Conservation (phyloP, 2,113 vertebrate genomes). For the Protobothrops flavoviridis region DNA sequence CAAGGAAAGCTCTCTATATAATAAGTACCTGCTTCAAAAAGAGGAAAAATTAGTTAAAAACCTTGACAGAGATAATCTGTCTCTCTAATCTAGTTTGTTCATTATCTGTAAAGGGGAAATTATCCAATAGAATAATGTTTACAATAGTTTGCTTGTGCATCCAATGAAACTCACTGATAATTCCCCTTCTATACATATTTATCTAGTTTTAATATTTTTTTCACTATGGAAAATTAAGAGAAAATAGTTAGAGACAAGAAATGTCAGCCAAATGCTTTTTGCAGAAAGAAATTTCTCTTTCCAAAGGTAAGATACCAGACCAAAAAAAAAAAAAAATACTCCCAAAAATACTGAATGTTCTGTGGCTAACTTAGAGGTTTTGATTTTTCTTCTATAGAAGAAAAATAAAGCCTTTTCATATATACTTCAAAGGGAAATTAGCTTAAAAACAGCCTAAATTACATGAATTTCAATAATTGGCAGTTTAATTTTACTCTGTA, state of each 20-base stretch:
- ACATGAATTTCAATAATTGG: not conserved
- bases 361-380: not conserved
- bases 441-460: not conserved
- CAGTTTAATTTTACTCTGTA: not conserved
- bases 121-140: not conserved
- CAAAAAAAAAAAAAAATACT: not conserved
- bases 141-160: not conserved
- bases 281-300: slow-evolving; percentile 33
- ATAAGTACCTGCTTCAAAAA: not conserved
- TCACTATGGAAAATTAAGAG: slow-evolving; percentile 20
- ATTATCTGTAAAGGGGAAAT: not conserved
- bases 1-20: not conserved
- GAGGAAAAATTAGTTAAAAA: not conserved
- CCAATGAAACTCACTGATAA: not conserved
- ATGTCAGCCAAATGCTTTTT: slow-evolving; percentile 46
- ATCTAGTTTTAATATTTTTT: not conserved
- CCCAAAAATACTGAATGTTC: not conserved
- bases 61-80: not conserved
- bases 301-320: not conserved
- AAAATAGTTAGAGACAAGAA: slow-evolving; percentile 24
- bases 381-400: not conserved
- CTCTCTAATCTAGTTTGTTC: not conserved
- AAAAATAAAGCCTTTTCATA: not conserved
- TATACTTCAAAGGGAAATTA: not conserved
- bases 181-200: not conserved